Base-by-base conservation (phyloP, 2,113 vertebrate species). In the Coregonus clupeaformis region DNA sequence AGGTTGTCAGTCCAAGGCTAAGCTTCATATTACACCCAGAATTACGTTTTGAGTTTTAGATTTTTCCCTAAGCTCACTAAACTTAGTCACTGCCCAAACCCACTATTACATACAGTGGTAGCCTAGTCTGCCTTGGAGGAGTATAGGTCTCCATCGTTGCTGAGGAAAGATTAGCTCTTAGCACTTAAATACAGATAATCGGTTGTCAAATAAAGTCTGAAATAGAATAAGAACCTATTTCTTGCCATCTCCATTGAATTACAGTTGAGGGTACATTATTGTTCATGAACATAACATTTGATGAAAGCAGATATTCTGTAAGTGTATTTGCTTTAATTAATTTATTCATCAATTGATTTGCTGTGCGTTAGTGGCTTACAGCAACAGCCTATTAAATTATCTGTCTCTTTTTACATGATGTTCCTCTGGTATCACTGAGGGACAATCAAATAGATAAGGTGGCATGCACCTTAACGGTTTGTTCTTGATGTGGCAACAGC, bases 11-110 rank as follows among this genome's bases (percentile, higher is more conserved):
- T 80, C 77, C 88, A 76, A 75, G 75, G 73, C 83, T 86, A 86
- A 90, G 91, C 86, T 88, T 92, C 89, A 84, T 85, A 88, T 93
- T 93, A 92, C 91, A 89, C 85, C 79, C 87, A 87, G 91, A 88
- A 92, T 92, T 91, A 92, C 91, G 90, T 83, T 86, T 79, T 83
- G 84, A 90, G 84, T 86, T 87, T 92, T 91, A 91, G 88, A 90
- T 90, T 92, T 73, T 91, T 85, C 86, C 77, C 77, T 88, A 91
- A 90, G 89, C 90, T 90, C 85, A 88, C 90, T 90, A 90, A 92
- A 91, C 84, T 85, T 90, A 90, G 89, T 85, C 86, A 79, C 83
- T 80, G 86, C 90, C 81, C 76, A 83, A 84, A 77, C 80, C 86
- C 67, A 81, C 81, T 65, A 55, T 87, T 84, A 81, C 84, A 85